Evolutionary conservation across 2,113 vertebrate genomes (phyloP).

Genomic region (Erpornis zantholeuca): DNA sequence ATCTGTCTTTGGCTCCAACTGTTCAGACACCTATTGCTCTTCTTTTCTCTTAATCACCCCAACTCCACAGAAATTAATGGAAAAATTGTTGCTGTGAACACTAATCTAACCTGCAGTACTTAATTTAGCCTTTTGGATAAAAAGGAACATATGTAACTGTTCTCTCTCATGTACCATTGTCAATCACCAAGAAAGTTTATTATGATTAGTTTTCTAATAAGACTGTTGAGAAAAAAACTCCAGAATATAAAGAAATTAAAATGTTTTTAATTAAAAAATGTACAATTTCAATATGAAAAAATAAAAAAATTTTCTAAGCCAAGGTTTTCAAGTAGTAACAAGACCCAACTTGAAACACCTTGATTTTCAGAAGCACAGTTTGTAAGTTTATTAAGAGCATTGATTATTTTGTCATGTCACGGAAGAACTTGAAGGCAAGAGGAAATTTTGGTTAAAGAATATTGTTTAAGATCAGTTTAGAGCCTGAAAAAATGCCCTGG

Average conservation of each 20-base stretch:
- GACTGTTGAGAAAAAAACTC: not conserved
- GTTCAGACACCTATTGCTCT: not conserved
- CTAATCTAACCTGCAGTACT: not conserved
- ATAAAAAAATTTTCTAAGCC: not conserved
- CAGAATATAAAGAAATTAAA: not conserved
- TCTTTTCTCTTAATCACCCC: not conserved
- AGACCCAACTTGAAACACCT: not conserved
- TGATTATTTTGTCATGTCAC: not conserved
- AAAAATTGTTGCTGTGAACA: not conserved
- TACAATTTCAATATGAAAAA: not conserved
- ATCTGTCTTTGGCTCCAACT: not conserved
- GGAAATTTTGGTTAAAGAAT: not conserved
- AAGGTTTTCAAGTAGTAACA: not conserved
- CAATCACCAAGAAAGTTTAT: not conserved
- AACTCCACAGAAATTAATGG: not conserved
- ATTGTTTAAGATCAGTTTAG: not conserved
- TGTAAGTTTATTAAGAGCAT: not conserved
- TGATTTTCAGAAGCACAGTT: not conserved
- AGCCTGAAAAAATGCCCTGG: not conserved
- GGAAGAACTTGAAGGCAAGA: not conserved
- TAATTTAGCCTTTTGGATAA: not conserved
- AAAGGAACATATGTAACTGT: not conserved
- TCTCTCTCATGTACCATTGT: not conserved
- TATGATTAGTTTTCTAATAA: not conserved
- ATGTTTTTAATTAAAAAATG: not conserved